Conservation (phyloP, 2,113 vertebrate species). For the Acrocephalus kingi region DNA sequence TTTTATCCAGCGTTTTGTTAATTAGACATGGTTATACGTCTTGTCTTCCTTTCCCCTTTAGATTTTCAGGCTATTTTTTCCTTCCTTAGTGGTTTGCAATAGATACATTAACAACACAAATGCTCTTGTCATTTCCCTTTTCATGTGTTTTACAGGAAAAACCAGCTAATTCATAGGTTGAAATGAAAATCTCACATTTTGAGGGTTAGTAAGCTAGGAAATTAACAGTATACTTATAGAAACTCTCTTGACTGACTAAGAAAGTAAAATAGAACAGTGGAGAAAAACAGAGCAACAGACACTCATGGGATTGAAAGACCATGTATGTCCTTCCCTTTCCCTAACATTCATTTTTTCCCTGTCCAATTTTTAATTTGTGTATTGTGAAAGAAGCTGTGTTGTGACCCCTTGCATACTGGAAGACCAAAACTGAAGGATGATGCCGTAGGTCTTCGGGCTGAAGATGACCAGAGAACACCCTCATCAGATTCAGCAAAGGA, state of each 20-base stretch:
- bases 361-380: background rate
- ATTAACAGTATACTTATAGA: background rate
- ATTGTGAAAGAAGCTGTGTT: background rate
- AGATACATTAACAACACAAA: background rate
- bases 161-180: background rate
- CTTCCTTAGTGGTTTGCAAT: background rate
- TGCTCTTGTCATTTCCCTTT: background rate
- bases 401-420: background rate
- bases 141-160: background rate
- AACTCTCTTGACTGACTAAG: background rate
- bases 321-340: background rate
- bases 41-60: background rate
- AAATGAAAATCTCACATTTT: background rate
- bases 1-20: background rate
- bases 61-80: background rate
- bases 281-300: background rate
- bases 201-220: background rate
- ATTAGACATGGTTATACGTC: background rate
- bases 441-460: background rate
- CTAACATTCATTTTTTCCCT: rapidly evolving
- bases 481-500: background rate
- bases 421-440: background rate
- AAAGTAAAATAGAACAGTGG: background rate
- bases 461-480: background rate
- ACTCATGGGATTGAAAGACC: background rate